A percentile compares a stretch with the other conserved stretches of the same genome.
Evolutionary conservation across 2,797 vertebrate genomes (phyloP).

Genomic region (Anomalospiza imberbis): DNA sequence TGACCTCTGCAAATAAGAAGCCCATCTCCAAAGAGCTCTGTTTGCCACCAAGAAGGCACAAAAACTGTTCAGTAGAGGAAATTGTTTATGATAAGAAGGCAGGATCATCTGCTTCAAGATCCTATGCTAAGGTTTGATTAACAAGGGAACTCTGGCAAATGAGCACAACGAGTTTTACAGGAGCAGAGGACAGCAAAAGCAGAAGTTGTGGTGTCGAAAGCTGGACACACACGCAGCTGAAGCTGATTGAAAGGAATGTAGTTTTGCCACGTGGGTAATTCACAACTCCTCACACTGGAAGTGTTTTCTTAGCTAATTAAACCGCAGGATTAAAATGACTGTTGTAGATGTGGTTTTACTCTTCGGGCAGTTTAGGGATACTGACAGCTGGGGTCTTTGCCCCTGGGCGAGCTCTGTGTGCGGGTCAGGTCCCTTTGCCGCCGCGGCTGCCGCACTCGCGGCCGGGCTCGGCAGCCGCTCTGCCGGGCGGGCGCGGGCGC

Average conservation of each 20-base stretch:
- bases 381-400: background rate
- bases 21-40: background rate
- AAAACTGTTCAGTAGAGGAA: background rate
- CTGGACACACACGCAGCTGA: background rate
- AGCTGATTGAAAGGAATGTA: background rate
- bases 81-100: background rate
- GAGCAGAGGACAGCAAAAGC: background rate
- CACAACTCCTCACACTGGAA: background rate
- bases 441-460: fast-evolving
- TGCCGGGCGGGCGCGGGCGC: fast-evolving
- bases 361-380: background rate
- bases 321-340: background rate
- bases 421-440: fast-evolving
- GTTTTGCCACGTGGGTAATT: background rate
- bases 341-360: background rate
- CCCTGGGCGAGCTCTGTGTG: background rate
- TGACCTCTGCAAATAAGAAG: background rate
- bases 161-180: background rate
- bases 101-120: background rate
- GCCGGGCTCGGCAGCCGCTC: background rate
- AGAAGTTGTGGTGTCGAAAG: background rate
- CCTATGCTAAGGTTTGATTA: background rate
- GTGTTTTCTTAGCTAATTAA: background rate
- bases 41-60: background rate
- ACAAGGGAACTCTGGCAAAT: background rate